Conservation (phyloP, 2,888 invertebrate species). For the Andrena trimmerana region DNA sequence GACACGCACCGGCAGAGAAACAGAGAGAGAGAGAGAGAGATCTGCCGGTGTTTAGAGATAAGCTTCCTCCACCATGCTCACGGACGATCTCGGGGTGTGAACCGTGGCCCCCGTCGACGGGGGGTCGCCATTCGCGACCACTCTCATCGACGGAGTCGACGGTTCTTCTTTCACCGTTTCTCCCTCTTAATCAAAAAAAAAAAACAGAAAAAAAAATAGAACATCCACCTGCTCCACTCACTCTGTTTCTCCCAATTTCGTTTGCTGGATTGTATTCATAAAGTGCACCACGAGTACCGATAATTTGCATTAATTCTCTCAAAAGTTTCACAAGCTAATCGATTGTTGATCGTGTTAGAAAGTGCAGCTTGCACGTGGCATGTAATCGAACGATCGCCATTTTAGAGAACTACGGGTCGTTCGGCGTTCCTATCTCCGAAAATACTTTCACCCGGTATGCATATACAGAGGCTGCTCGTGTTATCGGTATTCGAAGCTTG, state of each 20-base stretch:
- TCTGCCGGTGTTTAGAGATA: slow-evolving; percentile 59
- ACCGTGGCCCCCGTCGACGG: slow-evolving; percentile 20
- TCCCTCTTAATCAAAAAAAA: not conserved
- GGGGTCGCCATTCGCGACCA: not conserved
- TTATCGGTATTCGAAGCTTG: slow-evolving; percentile 26
- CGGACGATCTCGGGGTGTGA: slow-evolving; percentile 59
- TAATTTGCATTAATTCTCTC: not conserved
- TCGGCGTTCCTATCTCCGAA: not conserved
- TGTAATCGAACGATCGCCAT: slow-evolving; percentile 26
- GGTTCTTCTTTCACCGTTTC: not conserved
- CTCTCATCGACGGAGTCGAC: not conserved
- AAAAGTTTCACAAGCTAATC: no score
- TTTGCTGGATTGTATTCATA: not conserved
- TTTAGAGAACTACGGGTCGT: slow-evolving; percentile 29
- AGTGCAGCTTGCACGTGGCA: slow-evolving; percentile 51
- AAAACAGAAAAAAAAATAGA: no score
- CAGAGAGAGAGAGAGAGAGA: not conserved
- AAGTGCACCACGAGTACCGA: slow-evolving; percentile 32
- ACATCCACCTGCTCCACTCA: no score
- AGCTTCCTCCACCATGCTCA: slow-evolving; percentile 38
- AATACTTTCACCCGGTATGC: slow-evolving; percentile 37
- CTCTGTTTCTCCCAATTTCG: no score
- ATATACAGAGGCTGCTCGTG: not conserved
- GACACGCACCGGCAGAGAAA: slow-evolving; percentile 36
- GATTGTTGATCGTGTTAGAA: slow-evolving; percentile 20